Evolutionary conservation across 2,888 invertebrate species (phyloP), one percentile per base, ranked within the genome.

Genomic region (Diplolepis rosae): DNA sequence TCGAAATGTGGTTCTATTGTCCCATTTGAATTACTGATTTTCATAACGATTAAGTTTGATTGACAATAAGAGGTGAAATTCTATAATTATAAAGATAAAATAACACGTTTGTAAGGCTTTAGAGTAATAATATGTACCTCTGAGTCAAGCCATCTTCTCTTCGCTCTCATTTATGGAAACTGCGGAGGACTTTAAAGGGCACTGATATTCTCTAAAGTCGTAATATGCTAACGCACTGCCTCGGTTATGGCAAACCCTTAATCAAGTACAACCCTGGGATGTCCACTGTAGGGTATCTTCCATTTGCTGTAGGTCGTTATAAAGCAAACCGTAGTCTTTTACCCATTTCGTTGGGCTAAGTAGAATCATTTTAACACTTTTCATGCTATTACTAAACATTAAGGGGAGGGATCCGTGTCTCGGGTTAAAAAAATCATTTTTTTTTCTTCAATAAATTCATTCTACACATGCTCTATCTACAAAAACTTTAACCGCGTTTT

Each of bases 191-290:
- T 79, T 80, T 79, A 80, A 79, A 79, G 78, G 79, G 74, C 73
- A 74, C 68, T 76, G 78, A 79, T 78, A 77, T 80, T 77, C 78
- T 76, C 79, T 71, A 73, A 79, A 78, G 80, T 83, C 82, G 75
- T 83, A 82, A 82, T 81, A 81, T 79, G 80, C 77, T 81, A 81
- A 83, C 81, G 79, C 68, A 71, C 65, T 66, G 71, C 75, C 76
- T 56, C 70, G 72, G 75, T 54, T 74, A 76, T 71, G 75, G 69
- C 77, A 78, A 73, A 76, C 45, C 74, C 77, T 80, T 84, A 84
- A 83, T 84, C 82, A 84, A 82, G 82, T 80, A 78, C 74, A 77
- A 77, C 78, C 76, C 74, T 68, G 71, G 75, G 69, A 65, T 69
- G 69, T 65, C 69, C 69, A 61, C 69, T 65, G 51, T 50, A 39